Evolutionary conservation across 2,888 invertebrate genomes (phyloP).

Genomic region (Pyralis farinalis): DNA sequence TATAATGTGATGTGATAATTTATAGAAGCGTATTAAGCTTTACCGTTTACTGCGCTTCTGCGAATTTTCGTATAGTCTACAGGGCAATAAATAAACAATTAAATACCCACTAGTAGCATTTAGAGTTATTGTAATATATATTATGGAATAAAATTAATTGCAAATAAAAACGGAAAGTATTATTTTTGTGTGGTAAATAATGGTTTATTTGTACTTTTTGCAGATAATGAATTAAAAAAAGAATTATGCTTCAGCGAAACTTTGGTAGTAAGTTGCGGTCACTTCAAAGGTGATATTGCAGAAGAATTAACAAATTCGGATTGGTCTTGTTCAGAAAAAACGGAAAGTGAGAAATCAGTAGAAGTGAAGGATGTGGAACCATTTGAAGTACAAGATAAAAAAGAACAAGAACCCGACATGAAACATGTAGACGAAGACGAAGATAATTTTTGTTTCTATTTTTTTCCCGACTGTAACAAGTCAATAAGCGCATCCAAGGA

Average conservation of each 20-base stretch:
- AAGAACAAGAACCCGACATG: constrained; percentile 27
- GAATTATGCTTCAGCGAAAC: constrained; percentile 78
- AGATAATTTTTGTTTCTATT: constrained; percentile 64
- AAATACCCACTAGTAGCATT: too few relatives aligned
- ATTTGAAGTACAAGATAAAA: constrained; percentile 33
- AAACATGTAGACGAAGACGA: constrained; percentile 40
- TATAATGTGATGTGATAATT: too few relatives aligned
- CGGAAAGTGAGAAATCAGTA: constrained; percentile 33
- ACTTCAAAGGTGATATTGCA: constrained; percentile 47
- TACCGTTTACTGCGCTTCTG: too few relatives aligned
- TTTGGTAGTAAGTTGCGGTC: constrained; percentile 75
- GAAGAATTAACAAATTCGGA: constrained; percentile 60
- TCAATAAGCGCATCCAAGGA: constrained; percentile 30
- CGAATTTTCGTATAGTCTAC: too few relatives aligned
- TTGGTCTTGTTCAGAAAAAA: constrained; percentile 55
- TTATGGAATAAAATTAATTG: too few relatives aligned
- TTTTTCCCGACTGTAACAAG: constrained; percentile 65
- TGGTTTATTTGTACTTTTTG: not conserved
- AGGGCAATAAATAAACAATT: too few relatives aligned
- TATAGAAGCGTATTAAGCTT: too few relatives aligned
- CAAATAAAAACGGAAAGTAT: too few relatives aligned
- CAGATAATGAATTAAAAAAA: constrained; percentile 70
- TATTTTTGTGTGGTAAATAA: too few relatives aligned
- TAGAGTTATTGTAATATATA: too few relatives aligned
- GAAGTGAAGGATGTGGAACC: constrained; percentile 32